Evolutionary conservation across 2,113 vertebrate genomes (phyloP).

Genomic region (Crotalus viridis): DNA sequence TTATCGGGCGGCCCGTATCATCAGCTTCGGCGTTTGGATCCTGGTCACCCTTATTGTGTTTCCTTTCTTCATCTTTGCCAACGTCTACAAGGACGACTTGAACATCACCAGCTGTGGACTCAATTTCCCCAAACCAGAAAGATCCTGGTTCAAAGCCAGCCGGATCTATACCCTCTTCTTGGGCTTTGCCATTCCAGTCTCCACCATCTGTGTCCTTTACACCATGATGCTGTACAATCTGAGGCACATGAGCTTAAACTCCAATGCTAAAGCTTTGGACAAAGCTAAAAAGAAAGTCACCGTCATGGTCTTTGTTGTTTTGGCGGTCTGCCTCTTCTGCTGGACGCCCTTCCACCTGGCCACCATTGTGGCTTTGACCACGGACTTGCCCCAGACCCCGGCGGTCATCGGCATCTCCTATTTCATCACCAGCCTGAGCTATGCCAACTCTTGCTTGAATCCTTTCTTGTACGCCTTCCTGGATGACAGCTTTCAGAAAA

Average conservation of each 20-base stretch:
- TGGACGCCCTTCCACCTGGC: slow-evolving; percentile 91
- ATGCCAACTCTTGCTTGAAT: slow-evolving; percentile 89
- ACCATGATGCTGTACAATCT: slow-evolving; percentile 84
- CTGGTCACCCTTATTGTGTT: slow-evolving; percentile 82
- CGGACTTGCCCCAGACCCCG: slow-evolving; percentile 82
- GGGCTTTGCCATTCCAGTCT: slow-evolving; percentile 85
- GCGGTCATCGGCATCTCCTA: slow-evolving; percentile 85
- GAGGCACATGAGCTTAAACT: slow-evolving; percentile 81
- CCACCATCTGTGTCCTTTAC: slow-evolving; percentile 85
- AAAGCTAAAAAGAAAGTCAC: slow-evolving; percentile 90
- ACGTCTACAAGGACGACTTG: slow-evolving; percentile 71
- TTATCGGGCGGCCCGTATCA: slow-evolving; percentile 77
- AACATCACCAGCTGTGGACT: slow-evolving; percentile 84
- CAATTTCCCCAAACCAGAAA: slow-evolving; percentile 84
- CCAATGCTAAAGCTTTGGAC: slow-evolving; percentile 84
- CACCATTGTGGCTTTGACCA: slow-evolving; percentile 86
- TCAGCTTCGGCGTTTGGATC: slow-evolving; percentile 85
- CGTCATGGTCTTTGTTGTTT: slow-evolving; percentile 85
- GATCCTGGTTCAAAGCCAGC: slow-evolving; percentile 85
- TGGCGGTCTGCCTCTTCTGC: slow-evolving; percentile 87
- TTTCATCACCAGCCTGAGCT: slow-evolving; percentile 89
- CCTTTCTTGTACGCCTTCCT: slow-evolving; percentile 89
- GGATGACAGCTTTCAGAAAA: slow-evolving; percentile 86
- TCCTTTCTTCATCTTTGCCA: slow-evolving; percentile 84
- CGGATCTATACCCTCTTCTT: slow-evolving; percentile 85